These are phyloP conservation scores for Hippasteria phrygiana DNA, from an alignment of 53 echinoderm and acorn worm species.

Conservation along the genomic window DNA sequence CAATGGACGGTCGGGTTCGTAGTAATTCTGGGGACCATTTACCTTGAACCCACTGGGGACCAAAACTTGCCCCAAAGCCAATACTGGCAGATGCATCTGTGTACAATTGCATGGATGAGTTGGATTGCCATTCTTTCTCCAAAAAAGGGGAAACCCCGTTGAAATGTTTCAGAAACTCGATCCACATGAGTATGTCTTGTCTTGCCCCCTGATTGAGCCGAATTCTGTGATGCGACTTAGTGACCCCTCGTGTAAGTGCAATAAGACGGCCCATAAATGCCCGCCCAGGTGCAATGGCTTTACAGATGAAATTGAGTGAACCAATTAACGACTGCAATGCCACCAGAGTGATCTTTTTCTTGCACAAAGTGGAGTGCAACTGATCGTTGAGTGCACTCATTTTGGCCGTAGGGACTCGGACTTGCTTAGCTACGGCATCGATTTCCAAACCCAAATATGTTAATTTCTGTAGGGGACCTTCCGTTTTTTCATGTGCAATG, in stretches of 20 bases:
- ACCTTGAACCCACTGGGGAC: slow-evolving; percentile 19
- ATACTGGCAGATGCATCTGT: slow-evolving; percentile 53
- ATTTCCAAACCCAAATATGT: no score
- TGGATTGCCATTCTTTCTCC: slow-evolving; percentile 10
- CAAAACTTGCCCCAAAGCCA: slow-evolving; percentile 55
- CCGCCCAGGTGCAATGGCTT: slow-evolving; percentile 51
- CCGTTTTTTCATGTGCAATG: slow-evolving; percentile 51
- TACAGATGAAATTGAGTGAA: slow-evolving; percentile 68
- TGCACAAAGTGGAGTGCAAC: background rate
- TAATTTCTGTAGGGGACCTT: slow-evolving; percentile 32
- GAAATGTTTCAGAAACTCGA: slow-evolving; percentile 36
- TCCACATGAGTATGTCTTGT: slow-evolving; percentile 38
- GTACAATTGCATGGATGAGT: slow-evolving; percentile 13
- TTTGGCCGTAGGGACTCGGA: slow-evolving; percentile 58
- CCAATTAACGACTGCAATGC: no score
- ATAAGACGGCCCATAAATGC: slow-evolving; percentile 46
- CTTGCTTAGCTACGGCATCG: no score
- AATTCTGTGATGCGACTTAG: slow-evolving; percentile 22
- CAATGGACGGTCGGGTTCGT: slow-evolving; percentile 24
- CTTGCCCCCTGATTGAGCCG: slow-evolving; percentile 27
- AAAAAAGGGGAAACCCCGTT: slow-evolving; percentile 37
- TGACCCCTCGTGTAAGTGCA: slow-evolving; percentile 22
- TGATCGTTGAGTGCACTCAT: background rate
- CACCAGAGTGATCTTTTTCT: slow-evolving; percentile 46
- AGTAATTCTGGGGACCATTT: slow-evolving; percentile 17